These are phyloP conservation scores for Sapajus apella DNA, from an alignment of 2,113 vertebrate genomes.

Conservation along the genomic window DNA sequence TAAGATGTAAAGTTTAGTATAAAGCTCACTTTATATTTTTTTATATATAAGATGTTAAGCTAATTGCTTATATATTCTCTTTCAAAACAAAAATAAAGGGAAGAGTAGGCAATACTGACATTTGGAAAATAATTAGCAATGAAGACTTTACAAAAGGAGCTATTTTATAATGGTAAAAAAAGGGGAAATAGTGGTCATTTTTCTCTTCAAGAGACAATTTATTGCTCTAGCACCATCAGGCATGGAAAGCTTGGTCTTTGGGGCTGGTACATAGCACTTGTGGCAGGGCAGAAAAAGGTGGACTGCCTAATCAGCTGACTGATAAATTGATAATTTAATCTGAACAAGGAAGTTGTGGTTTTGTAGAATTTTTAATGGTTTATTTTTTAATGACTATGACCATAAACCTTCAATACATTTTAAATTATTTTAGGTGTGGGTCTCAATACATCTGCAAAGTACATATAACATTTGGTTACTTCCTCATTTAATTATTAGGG, in stretches of 20 bases:
- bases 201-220: not conserved
- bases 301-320: not conserved
- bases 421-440: not conserved
- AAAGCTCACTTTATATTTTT: not conserved
- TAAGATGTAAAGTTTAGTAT: not conserved
- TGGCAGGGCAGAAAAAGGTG: not conserved
- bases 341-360: not conserved
- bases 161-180: not conserved
- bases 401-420: not conserved
- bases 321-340: not conserved
- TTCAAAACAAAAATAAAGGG: not conserved
- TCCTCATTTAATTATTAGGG: not conserved
- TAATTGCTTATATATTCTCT: not conserved
- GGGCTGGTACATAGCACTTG: accelerated
- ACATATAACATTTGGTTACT: not conserved
- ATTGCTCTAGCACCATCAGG: not conserved
- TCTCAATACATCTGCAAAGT: not conserved
- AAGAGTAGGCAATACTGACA: not conserved
- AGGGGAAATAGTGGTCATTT: not conserved
- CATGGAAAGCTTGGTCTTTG: not conserved
- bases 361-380: not conserved
- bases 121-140: not conserved
- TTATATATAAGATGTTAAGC: not conserved
- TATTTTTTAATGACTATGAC: not conserved
- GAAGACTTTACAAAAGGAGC: not conserved